A percentile compares a stretch with the other conserved stretches of the same genome.
These are phyloP conservation scores for Gadus chalcogrammus DNA, from an alignment of 2,113 vertebrate genomes.

Conservation along the genomic window DNA sequence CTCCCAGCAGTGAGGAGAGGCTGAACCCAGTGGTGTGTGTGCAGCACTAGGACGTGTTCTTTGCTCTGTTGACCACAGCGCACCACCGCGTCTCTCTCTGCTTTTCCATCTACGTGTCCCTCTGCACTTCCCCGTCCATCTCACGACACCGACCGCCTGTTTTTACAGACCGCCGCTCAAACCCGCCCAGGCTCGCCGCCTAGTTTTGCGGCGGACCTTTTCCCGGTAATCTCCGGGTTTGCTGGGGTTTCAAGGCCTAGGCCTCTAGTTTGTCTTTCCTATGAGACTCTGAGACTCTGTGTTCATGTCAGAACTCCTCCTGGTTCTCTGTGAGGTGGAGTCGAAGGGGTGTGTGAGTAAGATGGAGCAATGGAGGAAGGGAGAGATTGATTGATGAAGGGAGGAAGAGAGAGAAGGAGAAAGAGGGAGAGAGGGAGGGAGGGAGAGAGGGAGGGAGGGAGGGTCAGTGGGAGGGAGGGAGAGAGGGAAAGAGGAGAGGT, in stretches of 20 bases:
- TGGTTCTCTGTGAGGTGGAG: no score
- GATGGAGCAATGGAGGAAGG: constrained; percentile 1
- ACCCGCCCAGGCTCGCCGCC: constrained; percentile 19
- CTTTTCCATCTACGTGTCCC: constrained; percentile 59
- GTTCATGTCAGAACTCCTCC: no score
- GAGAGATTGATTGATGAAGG: not conserved
- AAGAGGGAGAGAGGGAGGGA: not conserved
- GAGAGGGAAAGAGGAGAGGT: no score
- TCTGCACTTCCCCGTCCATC: constrained; percentile 16
- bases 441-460: no score
- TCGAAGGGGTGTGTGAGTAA: not conserved
- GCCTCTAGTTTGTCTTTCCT: constrained; percentile 4
- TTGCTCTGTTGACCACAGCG: constrained; percentile 39
- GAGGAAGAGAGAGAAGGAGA: not conserved
- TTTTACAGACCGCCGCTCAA: constrained; percentile 33
- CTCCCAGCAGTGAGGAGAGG: no score
- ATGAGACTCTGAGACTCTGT: not conserved
- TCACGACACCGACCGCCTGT: constrained; percentile 34
- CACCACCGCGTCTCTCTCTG: constrained; percentile 15
- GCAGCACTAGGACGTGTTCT: constrained; percentile 27
- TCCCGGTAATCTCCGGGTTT: constrained; percentile 9
- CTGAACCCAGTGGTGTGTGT: not conserved
- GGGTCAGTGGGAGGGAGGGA: no score
- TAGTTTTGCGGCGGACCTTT: constrained; percentile 25
- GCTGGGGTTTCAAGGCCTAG: constrained; percentile 3